Conservation (phyloP, 2,888 invertebrate genomes). For the Elysia crispata region DNA sequence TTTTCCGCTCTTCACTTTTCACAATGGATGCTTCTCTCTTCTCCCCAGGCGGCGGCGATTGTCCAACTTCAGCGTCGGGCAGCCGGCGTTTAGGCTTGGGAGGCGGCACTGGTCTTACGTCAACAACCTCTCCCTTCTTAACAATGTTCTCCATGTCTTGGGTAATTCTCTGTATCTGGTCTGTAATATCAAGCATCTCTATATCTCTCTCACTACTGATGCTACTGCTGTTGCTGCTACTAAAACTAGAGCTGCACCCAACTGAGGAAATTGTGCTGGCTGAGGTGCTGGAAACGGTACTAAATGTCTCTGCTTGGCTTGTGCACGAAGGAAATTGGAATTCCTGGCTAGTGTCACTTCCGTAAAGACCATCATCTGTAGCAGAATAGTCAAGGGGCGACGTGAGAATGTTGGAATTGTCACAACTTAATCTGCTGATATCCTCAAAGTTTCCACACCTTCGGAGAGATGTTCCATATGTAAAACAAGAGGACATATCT, state of each 20-base stretch:
- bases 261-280: constrained; percentile 24
- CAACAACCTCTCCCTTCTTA: constrained; percentile 47
- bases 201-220: constrained; percentile 31
- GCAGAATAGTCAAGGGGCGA: constrained; percentile 2
- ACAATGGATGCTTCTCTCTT: constrained; percentile 11
- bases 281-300: constrained; percentile 24
- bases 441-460: constrained; percentile 73
- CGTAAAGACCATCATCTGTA: constrained; percentile 47
- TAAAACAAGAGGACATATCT: constrained; percentile 25
- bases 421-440: constrained; percentile 67
- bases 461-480: constrained; percentile 56
- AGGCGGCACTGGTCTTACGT: constrained; percentile 56
- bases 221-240: neutral
- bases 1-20: constrained; percentile 12
- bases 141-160: constrained; percentile 57
- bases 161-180: constrained; percentile 55
- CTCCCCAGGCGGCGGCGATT: neutral
- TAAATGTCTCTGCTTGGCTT: constrained; percentile 45
- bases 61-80: constrained; percentile 61
- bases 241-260: neutral
- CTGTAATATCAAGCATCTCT: constrained; percentile 50
- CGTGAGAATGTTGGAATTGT: constrained; percentile 43
- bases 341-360: constrained; percentile 31
- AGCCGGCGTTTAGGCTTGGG: constrained; percentile 65
- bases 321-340: constrained; percentile 51